Base-by-base conservation (phyloP, 2,888 invertebrate species). In the Drosophila birchii region DNA sequence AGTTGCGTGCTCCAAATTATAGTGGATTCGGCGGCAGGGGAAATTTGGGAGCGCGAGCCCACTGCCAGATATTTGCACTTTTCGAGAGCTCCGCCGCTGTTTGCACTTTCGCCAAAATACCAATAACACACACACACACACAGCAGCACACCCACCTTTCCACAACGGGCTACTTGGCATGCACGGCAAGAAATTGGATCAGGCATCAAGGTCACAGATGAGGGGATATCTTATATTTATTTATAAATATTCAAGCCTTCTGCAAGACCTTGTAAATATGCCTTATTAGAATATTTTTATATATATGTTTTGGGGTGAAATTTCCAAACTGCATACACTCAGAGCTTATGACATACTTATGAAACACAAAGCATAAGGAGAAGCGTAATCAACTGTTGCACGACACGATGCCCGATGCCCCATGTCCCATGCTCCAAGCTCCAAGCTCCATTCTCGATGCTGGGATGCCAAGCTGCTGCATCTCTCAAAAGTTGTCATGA, bases 41-140 rank as follows among this genome's bases (percentile, higher is more conserved):
- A 29, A 9, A 45, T 43, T 38, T 59, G 32, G 59, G 59, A 53
- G 49, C 32, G 18, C 14, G 20, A 34, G 59, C 53, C 60, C 55
- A 69, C 36, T 47, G 56, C 34, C 69, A 45, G 61, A 68, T 77
- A 74, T 77, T 77, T 77, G 69, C 74, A 61, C 73, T 73, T 77
- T 74, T 76, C 55, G 57, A 73, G 72, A 72, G 59, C 51, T 36
- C 20, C 23, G 63, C 60, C 49, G 64, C 49, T 77, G 69, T 77
- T 77, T 77, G 77, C 77, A 74, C 77, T 77, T 77, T 77, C 77
- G 69, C 77, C 69, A 69, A 77, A 75, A 67, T 59, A 39, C 39
- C 49, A 67, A 59, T n/a, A n/a, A n/a, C n/a, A n/a, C n/a, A n/a
- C 55, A 59, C 49, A 64, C 59, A 59, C 55, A 23, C 26, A 64